Percentiles rank a stretch among this genome's conserved stretches.
phyloP scores from a whole-genome alignment of 2,888 invertebrate species.

The Lasioglossum leucozonium region DNA sequence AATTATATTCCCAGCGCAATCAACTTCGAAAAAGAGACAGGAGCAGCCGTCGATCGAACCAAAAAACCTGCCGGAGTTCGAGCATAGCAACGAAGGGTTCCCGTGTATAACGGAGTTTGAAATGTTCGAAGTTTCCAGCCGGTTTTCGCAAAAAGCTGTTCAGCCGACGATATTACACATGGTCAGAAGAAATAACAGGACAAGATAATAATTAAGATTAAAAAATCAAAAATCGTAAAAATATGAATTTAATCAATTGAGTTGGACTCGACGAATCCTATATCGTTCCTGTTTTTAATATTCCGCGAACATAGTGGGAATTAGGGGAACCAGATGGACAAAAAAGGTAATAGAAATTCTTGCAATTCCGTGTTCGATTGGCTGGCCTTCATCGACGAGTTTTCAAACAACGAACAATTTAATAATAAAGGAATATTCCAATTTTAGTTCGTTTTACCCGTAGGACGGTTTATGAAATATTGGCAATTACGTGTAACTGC shows the following conservation, averaged over 20 bases:
- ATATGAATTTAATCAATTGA: not conserved
- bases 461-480: constrained; percentile 27
- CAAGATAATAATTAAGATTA: too few relatives aligned
- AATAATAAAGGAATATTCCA: constrained; percentile 33
- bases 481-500: constrained; percentile 43
- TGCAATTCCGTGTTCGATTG: not conserved
- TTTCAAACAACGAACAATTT: constrained; percentile 38
- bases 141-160: not conserved
- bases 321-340: not conserved
- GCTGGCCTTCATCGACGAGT: not conserved
- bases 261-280: not conserved
- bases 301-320: not conserved
- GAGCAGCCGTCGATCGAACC: constrained; percentile 6
- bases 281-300: not conserved
- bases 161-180: not conserved
- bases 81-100: constrained; percentile 17
- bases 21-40: constrained; percentile 68
- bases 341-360: not conserved
- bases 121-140: not conserved
- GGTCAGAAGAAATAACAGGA: too few relatives aligned
- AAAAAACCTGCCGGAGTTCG: not conserved
- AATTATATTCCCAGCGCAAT: constrained; percentile 83
- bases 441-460: constrained; percentile 39
- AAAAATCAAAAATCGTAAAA: too few relatives aligned
- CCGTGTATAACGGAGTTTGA: not conserved